These are phyloP conservation scores for Cephus pygmeus DNA, from an alignment of 2,888 invertebrate genomes.

Conservation along the genomic window DNA sequence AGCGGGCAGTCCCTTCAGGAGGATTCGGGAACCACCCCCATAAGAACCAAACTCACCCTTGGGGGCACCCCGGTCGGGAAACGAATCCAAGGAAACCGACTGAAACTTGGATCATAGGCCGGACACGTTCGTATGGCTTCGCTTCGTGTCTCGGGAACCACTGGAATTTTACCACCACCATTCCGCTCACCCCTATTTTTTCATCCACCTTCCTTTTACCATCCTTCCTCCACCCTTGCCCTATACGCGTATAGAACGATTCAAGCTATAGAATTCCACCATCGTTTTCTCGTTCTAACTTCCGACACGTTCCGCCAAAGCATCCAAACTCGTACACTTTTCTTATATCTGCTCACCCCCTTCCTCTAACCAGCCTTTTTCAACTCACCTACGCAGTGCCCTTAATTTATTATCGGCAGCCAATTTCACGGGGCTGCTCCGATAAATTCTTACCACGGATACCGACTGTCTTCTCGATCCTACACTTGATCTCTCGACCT, in stretches of 20 bases:
- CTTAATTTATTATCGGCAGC: constrained; percentile 1
- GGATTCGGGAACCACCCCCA: neutral
- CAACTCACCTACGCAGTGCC: constrained; percentile 2
- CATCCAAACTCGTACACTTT: too few species aligned
- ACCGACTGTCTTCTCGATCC: neutral
- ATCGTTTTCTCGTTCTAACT: constrained; percentile 1
- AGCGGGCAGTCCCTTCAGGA: constrained; percentile 12
- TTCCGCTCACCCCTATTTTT: neutral
- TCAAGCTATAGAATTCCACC: neutral
- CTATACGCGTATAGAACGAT: neutral
- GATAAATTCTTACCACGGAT: neutral
- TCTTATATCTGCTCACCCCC: neutral
- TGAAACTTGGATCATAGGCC: constrained; percentile 19
- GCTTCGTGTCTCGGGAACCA: constrained; percentile 12
- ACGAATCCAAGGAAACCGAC: constrained; percentile 14
- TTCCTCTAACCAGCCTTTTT: neutral
- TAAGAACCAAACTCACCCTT: too few species aligned
- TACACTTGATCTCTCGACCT: too few species aligned
- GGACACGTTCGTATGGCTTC: constrained; percentile 20
- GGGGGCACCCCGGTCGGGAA: neutral
- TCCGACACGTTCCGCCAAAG: too few species aligned
- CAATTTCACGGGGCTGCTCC: constrained; percentile 3
- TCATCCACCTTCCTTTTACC: too few species aligned
- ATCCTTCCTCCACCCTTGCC: neutral
- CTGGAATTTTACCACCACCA: constrained; percentile 4